A percentile compares a stretch with the other conserved stretches of the same genome.
phyloP scores from a whole-genome alignment of 2,888 invertebrate genomes.

The Hypselothyrea guttata region DNA sequence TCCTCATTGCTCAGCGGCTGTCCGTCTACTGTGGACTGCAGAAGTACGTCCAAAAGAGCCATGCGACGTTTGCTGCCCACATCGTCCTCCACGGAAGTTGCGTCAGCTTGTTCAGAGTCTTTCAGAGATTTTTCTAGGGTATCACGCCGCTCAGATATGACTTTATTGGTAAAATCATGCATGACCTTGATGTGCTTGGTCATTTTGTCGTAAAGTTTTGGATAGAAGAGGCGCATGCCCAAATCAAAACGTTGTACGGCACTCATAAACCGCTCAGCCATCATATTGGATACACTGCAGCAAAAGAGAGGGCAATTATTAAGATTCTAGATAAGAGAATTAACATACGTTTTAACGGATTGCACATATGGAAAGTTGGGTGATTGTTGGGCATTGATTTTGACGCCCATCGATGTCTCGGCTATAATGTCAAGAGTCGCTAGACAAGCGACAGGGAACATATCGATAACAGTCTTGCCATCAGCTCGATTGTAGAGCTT shows the following conservation, averaged over 20 bases:
- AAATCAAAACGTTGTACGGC: conserved; percentile 61
- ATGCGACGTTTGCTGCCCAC: conserved; percentile 85
- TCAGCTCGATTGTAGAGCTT: conserved; percentile 83
- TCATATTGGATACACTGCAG: conserved; percentile 56
- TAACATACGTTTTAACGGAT: conserved; percentile 82
- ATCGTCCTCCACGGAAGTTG: conserved; percentile 46
- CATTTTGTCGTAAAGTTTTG: conserved; percentile 35
- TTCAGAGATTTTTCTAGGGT: no score
- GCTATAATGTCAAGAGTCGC: conserved; percentile 85
- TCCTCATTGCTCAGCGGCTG: conserved; percentile 84
- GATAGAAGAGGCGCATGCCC: conserved; percentile 80
- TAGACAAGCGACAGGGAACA: conserved; percentile 85
- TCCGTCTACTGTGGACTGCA: conserved; percentile 84
- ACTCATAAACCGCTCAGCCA: conserved; percentile 63
- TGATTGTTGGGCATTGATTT: conserved; percentile 84
- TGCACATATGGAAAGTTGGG: conserved; percentile 87
- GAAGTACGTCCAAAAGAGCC: conserved; percentile 86
- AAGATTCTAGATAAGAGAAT: no score
- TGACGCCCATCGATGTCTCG: conserved; percentile 81
- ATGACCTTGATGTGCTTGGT: conserved; percentile 51
- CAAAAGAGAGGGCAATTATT: no score
- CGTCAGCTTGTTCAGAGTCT: conserved; percentile 32
- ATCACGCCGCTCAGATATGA: conserved; percentile 65
- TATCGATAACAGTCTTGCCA: conserved; percentile 82
- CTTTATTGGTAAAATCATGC: conserved; percentile 73